phyloP scores from a whole-genome alignment of 1,140 invertebrate species.

The Tetramorium alpestre region DNA sequence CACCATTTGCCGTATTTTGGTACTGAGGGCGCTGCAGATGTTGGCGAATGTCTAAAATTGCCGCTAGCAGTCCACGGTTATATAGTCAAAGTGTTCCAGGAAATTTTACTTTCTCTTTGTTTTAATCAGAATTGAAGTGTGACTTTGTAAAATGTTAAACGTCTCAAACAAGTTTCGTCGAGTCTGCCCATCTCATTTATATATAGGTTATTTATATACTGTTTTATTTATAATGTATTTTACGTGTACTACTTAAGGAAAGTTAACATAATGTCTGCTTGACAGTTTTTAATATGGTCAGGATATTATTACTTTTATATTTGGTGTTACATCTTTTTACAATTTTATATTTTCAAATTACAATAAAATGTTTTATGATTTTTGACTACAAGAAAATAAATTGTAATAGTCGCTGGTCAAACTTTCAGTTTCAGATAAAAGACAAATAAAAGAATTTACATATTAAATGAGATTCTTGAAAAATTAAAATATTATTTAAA shows the following conservation, averaged over 20 bases:
- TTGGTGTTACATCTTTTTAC: background rate
- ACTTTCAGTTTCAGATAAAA: background rate
- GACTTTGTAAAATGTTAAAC: constrained; percentile 8
- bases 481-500: constrained; percentile 2
- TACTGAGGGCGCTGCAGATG: too few species aligned
- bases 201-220: constrained; percentile 21
- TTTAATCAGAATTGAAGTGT: background rate
- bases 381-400: background rate
- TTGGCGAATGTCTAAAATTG: too few species aligned
- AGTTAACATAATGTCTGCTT: background rate
- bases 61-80: too few species aligned
- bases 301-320: constrained; percentile 30
- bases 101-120: constrained; percentile 10
- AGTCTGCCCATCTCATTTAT: background rate
- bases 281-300: background rate
- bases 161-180: background rate
- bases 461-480: background rate
- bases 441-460: background rate
- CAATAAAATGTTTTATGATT: background rate
- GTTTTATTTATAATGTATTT: constrained; percentile 11
- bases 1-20: too few species aligned
- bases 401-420: background rate
- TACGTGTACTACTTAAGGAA: constrained; percentile 10
- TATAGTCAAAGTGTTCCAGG: too few species aligned
- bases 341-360: background rate